phyloP scores from a whole-genome alignment of 2,888 invertebrate genomes.

The Synergus japonicus region DNA sequence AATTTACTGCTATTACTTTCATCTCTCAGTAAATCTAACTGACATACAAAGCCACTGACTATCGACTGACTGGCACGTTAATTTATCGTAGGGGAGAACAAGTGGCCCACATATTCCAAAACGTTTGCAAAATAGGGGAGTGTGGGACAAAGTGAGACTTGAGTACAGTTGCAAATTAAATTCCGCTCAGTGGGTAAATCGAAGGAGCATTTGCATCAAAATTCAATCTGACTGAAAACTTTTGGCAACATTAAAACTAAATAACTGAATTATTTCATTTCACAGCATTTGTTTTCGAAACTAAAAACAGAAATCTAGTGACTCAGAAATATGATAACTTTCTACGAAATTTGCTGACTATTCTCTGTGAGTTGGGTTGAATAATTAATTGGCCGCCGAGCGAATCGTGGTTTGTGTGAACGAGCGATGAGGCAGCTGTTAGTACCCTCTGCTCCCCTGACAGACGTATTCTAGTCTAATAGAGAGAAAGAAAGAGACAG shows the following conservation, averaged over 20 bases:
- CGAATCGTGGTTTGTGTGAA: slow-evolving; percentile 56
- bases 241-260: too few species aligned
- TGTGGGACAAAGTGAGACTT: neutral
- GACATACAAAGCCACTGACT: slow-evolving; percentile 34
- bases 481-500: slow-evolving; percentile 48
- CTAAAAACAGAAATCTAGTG: neutral
- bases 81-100: slow-evolving; percentile 22
- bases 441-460: slow-evolving; percentile 53
- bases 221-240: neutral
- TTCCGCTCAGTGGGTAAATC: neutral
- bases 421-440: slow-evolving; percentile 63
- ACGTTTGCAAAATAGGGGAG: slow-evolving; percentile 28
- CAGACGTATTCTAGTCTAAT: slow-evolving; percentile 64
- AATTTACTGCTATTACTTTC: slow-evolving; percentile 6
- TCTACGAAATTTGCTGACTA: slow-evolving; percentile 19
- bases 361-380: slow-evolving; percentile 41
- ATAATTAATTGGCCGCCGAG: slow-evolving; percentile 67
- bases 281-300: neutral
- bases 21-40: slow-evolving; percentile 12
- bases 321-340: neutral
- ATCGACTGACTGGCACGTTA: slow-evolving; percentile 23
- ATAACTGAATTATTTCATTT: too few species aligned
- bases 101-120: slow-evolving; percentile 39
- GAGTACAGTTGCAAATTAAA: slow-evolving; percentile 5
- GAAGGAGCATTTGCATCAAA: neutral